These are phyloP conservation scores for Lithodes maja DNA, from an alignment of 2,888 invertebrate genomes.

Conservation along the genomic window DNA sequence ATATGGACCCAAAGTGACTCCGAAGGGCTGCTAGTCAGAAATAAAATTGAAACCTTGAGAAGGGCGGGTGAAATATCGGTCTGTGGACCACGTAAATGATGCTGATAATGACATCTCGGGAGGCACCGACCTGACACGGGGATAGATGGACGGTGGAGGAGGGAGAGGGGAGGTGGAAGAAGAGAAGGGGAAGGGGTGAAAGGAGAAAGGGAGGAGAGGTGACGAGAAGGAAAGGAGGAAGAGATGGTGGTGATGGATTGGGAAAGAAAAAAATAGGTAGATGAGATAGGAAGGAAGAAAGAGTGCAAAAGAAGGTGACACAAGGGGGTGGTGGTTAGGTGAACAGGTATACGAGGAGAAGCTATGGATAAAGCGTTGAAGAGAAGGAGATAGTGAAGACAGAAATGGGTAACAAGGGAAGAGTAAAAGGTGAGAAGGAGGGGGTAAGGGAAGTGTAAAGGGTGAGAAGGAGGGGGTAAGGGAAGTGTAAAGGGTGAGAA, in stretches of 20 bases:
- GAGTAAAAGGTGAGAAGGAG: not conserved
- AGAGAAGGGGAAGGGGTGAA: not conserved
- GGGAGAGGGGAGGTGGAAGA: not conserved
- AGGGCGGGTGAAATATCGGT: slow-evolving; percentile 38
- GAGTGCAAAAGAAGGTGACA: not conserved
- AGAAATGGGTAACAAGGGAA: not conserved
- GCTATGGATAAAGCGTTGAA: not conserved
- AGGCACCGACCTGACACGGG: slow-evolving; percentile 32
- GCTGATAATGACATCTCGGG: slow-evolving; percentile 62
- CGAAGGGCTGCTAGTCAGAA: no score
- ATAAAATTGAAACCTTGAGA: no score
- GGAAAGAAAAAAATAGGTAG: no score
- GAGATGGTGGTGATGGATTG: not conserved
- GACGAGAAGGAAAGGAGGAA: not conserved
- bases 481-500: no score
- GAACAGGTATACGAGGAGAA: not conserved
- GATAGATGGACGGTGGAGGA: slow-evolving; percentile 26
- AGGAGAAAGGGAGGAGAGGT: not conserved
- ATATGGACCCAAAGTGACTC: no score
- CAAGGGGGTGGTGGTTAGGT: not conserved
- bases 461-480: no score
- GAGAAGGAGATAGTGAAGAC: not conserved
- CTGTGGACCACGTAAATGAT: slow-evolving; percentile 53
- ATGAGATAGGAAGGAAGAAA: no score
- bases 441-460: not conserved